These are phyloP conservation scores for Chironomus riparius DNA, from an alignment of 2,888 invertebrate species.

Conservation along the genomic window DNA sequence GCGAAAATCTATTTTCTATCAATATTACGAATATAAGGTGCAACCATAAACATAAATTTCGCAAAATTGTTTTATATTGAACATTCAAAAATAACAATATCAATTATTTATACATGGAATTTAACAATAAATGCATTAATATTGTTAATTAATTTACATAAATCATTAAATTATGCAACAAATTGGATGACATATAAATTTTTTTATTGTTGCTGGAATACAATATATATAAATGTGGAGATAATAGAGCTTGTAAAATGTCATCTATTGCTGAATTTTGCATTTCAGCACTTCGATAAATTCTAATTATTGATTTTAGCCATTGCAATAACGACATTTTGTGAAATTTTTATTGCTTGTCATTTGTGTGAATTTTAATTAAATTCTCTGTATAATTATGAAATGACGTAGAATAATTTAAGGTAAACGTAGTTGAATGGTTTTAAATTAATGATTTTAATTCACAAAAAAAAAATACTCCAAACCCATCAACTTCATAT, in stretches of 20 bases:
- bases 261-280: not conserved
- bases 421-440: no score
- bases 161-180: conserved; percentile 23
- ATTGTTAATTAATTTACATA: conserved; percentile 25
- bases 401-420: no score
- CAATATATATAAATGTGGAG: not conserved
- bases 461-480: no score
- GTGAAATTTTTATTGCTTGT: not conserved
- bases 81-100: conserved; percentile 2
- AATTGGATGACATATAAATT: conserved; percentile 4
- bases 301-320: not conserved
- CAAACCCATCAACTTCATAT: no score
- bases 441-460: no score
- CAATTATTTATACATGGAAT: conserved; percentile 4
- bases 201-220: not conserved
- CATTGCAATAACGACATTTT: not conserved
- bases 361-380: not conserved
- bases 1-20: not conserved
- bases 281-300: not conserved
- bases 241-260: not conserved
- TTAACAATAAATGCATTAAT: conserved; percentile 8
- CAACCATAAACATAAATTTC: not conserved
- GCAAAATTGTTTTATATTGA: not conserved
- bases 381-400: not conserved
- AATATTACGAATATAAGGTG: not conserved